Conservation (phyloP, 1,140 invertebrate genomes). For the Musca domestica region DNA sequence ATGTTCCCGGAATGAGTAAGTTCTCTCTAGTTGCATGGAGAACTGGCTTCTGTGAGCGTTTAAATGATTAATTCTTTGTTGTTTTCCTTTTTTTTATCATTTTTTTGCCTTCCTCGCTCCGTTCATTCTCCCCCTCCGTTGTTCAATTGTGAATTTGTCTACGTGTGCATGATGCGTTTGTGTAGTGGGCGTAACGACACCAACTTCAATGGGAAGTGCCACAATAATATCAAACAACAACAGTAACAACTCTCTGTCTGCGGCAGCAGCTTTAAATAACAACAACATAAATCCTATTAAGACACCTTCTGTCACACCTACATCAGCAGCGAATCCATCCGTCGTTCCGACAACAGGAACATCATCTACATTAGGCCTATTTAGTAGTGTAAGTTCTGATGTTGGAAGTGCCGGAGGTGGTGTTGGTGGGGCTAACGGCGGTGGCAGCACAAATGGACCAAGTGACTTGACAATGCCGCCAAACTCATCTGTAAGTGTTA, state of each 20-base stretch:
- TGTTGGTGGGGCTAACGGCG: slow-evolving; percentile 18
- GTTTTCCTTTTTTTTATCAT: background rate
- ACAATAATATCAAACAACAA: slow-evolving; percentile 8
- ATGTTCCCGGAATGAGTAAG: no score
- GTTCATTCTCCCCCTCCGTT: background rate
- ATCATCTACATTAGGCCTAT: slow-evolving; percentile 29
- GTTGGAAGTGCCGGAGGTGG: slow-evolving; percentile 21
- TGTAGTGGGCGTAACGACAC: background rate
- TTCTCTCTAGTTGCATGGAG: no score
- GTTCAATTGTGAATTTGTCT: background rate
- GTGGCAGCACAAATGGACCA: slow-evolving; percentile 40
- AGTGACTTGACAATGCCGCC: slow-evolving; percentile 33
- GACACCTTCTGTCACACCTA: slow-evolving; percentile 12
- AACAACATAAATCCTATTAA: slow-evolving; percentile 21
- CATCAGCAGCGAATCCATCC: slow-evolving; percentile 34
- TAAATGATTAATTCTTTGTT: no score
- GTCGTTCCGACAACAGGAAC: slow-evolving; percentile 34
- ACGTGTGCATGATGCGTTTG: background rate
- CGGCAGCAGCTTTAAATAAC: slow-evolving; percentile 14
- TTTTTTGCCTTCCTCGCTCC: background rate
- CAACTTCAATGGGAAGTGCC: background rate
- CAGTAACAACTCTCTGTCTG: slow-evolving; percentile 2
- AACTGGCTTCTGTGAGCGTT: no score
- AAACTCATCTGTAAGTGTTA: slow-evolving; percentile 29
- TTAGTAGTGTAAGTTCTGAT: slow-evolving; percentile 22